Evolutionary conservation across 2,113 vertebrate species (phyloP).

Genomic region (Sminthopsis crassicaudata): DNA sequence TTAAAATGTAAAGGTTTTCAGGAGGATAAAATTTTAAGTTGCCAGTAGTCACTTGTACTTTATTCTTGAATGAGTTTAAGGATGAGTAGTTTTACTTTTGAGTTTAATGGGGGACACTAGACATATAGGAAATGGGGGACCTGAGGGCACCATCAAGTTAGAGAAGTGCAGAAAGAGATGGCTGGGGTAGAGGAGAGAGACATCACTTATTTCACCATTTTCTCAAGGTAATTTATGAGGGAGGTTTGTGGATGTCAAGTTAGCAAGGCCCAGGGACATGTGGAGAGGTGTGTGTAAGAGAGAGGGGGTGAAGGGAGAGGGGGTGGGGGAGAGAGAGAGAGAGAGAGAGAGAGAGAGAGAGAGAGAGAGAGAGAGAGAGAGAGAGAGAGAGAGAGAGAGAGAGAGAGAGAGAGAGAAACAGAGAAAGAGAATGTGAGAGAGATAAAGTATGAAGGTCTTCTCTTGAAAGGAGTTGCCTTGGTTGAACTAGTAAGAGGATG

Average conservation of each 20-base stretch:
- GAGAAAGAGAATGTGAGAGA: too few relatives aligned
- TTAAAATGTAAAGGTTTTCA: constrained; percentile 2
- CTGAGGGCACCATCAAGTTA: neutral
- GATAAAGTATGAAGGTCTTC: neutral
- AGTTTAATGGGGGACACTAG: too few relatives aligned
- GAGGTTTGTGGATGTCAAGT: neutral
- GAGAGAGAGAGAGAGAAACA: too few relatives aligned
- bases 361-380: too few relatives aligned
- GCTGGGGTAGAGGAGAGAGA: neutral
- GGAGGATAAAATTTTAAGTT: neutral
- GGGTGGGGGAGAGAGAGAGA: too few relatives aligned
- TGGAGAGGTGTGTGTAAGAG: too few relatives aligned
- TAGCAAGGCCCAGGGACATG: neutral
- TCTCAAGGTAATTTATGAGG: neutral
- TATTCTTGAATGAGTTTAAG: neutral
- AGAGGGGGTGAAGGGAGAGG: too few relatives aligned
- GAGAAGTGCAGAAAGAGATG: neutral
- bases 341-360: neutral
- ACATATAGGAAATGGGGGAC: neutral
- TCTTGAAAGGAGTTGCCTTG: neutral
- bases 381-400: too few relatives aligned
- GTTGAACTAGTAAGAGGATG: neutral
- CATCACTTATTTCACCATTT: neutral
- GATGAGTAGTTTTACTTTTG: too few relatives aligned
- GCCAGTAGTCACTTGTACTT: constrained; percentile 20